phyloP scores from a whole-genome alignment of 2,797 vertebrate genomes.

The Poeciliopsis infans region DNA sequence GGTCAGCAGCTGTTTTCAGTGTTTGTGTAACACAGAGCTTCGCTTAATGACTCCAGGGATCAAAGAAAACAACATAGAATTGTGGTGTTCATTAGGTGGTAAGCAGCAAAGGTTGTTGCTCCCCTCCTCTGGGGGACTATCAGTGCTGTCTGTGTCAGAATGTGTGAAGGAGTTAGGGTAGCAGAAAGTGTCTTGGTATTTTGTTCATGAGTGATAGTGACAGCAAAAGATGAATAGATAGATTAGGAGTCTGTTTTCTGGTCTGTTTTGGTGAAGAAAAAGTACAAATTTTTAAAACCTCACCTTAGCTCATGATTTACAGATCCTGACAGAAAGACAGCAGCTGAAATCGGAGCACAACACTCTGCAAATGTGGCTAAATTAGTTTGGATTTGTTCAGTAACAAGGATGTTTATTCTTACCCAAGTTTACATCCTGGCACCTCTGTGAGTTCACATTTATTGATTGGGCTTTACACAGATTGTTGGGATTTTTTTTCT shows the following conservation, averaged over 20 bases:
- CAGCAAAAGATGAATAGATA: not conserved
- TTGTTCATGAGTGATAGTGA: not conserved
- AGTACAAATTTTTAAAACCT: not conserved
- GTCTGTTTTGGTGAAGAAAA: not conserved
- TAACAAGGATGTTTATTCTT: not conserved
- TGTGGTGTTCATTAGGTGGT: not conserved
- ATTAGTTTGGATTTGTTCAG: not conserved
- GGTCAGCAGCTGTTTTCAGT: conserved; percentile 53
- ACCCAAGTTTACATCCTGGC: not conserved
- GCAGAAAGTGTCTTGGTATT: not conserved
- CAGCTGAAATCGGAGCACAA: not conserved
- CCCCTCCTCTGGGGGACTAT: not conserved
- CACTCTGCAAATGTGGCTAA: not conserved
- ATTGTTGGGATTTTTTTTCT: not conserved
- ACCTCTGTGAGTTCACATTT: not conserved
- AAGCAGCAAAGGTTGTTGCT: not conserved
- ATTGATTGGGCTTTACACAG: not conserved
- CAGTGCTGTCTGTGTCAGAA: not conserved
- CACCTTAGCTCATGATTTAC: not conserved
- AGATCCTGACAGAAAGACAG: not conserved
- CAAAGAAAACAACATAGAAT: not conserved
- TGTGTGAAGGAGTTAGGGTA: not conserved
- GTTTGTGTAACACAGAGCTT: conserved; percentile 1
- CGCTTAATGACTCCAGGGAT: conserved; percentile 11
- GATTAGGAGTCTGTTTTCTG: not conserved